Base-by-base conservation (phyloP, 2,888 invertebrate species). In the Apeira syringaria region DNA sequence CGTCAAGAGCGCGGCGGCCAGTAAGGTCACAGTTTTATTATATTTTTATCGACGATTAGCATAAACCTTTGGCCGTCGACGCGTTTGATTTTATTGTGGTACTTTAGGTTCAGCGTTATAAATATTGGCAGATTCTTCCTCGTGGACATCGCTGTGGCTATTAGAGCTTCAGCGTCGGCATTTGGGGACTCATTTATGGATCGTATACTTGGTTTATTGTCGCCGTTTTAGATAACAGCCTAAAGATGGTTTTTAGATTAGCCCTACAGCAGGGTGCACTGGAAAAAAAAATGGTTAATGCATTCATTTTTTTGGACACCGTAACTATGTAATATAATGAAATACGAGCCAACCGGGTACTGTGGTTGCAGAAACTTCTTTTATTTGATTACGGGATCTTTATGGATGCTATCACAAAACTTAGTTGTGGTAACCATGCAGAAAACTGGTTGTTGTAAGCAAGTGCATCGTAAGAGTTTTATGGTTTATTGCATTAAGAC, bases 231-330 rank as follows among this genome's bases (percentile, higher is more conserved):
- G 80, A 84, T 85, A 83, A 76, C 80, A 69, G 72, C 68, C 42
- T 70, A 80, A 78, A 80, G 79, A 83, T 77, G 74, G 66, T 60
- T 73, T 77, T 78, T 64, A 78, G 78, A 82, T 82, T 80, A 80
- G 68, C 53, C 38, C 58, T 60, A 64, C 61, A 62, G 63, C 47
- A 53, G 56, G 61, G 64, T 64, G 59, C 59, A 64, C 59, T 62
- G 61, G 65, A n/a, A n/a, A n/a, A n/a, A n/a, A n/a, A n/a, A n/a
- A n/a, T n/a, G n/a, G n/a, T n/a, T n/a, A n/a, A n/a, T n/a, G n/a
- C n/a, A n/a, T n/a, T n/a, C n/a, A n/a, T n/a, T n/a, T n/a, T n/a
- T n/a, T n/a, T n/a, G n/a, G n/a, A n/a, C n/a, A n/a, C n/a, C n/a
- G n/a, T n/a, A n/a, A n/a, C n/a, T n/a, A n/a, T n/a, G n/a, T n/a